These are phyloP conservation scores for Shargacucullia verbasci DNA, from an alignment of 2,888 invertebrate species.

Conservation along the genomic window DNA sequence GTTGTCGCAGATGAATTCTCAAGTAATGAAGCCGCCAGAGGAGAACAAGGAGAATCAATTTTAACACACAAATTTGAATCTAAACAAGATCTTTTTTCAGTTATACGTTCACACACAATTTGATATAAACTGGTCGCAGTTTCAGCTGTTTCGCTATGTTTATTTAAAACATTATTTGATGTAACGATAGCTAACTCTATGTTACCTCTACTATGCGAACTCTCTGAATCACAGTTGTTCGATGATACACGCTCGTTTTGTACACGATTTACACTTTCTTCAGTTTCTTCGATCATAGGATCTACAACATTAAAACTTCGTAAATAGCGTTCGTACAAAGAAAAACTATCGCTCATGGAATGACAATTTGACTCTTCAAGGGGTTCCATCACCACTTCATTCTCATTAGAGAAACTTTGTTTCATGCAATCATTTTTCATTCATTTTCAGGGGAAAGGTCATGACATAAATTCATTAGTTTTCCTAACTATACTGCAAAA, in stretches of 20 bases:
- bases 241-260: constrained; percentile 61
- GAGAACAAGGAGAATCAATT: constrained; percentile 72
- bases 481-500: constrained; percentile 12
- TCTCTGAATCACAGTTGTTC: constrained; percentile 68
- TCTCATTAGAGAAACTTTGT: constrained; percentile 46
- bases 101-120: constrained; percentile 60
- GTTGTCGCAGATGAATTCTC: constrained; percentile 75
- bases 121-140: constrained; percentile 64
- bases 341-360: constrained; percentile 85
- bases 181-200: constrained; percentile 75
- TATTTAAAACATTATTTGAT: constrained; percentile 66
- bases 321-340: constrained; percentile 83
- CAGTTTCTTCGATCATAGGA: constrained; percentile 68
- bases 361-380: constrained; percentile 84
- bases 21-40: constrained; percentile 68
- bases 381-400: constrained; percentile 85
- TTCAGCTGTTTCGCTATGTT: constrained; percentile 69
- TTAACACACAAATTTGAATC: constrained; percentile 71
- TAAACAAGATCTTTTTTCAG: constrained; percentile 67
- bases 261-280: constrained; percentile 62
- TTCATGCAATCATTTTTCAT: constrained; percentile 19
- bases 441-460: not conserved
- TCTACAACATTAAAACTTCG: constrained; percentile 83
- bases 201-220: constrained; percentile 75
- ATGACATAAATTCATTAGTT: not conserved